These are phyloP conservation scores for Vimba vimba DNA, from an alignment of 2,113 vertebrate species.

Conservation along the genomic window DNA sequence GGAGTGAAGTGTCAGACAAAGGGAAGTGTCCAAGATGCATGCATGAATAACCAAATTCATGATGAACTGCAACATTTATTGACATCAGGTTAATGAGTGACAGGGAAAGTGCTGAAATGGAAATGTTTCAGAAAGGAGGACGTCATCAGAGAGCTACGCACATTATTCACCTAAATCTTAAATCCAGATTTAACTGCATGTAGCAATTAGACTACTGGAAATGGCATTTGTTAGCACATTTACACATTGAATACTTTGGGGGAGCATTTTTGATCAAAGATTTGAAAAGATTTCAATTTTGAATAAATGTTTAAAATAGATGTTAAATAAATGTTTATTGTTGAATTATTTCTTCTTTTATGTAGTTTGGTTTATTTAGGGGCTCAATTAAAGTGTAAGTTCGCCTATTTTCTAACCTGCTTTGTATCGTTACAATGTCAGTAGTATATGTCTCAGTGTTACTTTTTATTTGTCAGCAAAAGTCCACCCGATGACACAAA, in stretches of 20 bases:
- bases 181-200: background rate
- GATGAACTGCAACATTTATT: background rate
- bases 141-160: background rate
- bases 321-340: background rate
- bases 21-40: background rate
- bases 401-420: no score
- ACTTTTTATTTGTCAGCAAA: no score
- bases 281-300: no score
- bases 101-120: background rate
- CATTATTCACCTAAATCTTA: background rate
- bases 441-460: no score
- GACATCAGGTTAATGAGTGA: constrained; percentile 15
- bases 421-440: no score
- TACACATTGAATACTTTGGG: background rate
- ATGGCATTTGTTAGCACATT: background rate
- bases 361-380: background rate
- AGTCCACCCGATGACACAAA: no score
- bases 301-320: no score
- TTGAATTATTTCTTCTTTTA: background rate
- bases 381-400: no score
- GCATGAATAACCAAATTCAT: constrained; percentile 7
- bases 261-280: background rate
- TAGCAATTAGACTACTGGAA: background rate
- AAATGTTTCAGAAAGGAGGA: background rate
- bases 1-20: constrained; percentile 2